These are phyloP conservation scores for Onychostruthus taczanowskii DNA, from an alignment of 2,113 vertebrate genomes.

Conservation along the genomic window DNA sequence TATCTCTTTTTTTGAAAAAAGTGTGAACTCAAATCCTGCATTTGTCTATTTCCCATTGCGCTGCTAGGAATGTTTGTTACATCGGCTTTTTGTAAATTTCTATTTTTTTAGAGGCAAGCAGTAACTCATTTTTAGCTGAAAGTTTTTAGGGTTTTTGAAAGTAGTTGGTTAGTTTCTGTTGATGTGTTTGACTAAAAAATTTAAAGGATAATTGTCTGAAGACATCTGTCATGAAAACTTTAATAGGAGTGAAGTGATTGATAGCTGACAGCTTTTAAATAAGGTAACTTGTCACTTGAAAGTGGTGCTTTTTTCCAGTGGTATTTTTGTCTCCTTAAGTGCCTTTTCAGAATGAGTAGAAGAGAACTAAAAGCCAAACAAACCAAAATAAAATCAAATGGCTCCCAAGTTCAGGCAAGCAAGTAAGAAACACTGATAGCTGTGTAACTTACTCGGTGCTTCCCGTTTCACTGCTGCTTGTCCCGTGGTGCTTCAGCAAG, in stretches of 20 bases:
- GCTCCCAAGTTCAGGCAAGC: not conserved
- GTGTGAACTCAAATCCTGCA: not conserved
- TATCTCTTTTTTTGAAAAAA: not conserved
- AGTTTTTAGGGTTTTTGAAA: not conserved
- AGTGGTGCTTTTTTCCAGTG: not conserved
- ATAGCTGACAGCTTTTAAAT: not conserved
- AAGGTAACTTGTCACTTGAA: not conserved
- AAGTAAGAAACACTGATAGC: not conserved
- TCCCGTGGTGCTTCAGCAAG: conserved; percentile 23
- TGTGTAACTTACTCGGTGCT: not conserved
- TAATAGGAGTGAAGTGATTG: not conserved
- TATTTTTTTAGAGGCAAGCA: not conserved
- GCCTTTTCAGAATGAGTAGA: conserved; percentile 57
- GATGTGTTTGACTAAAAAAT: not conserved
- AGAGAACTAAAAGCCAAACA: conserved; percentile 39
- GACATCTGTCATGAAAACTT: not conserved
- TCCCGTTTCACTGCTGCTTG: conserved; percentile 13
- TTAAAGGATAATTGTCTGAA: conserved; percentile 22
- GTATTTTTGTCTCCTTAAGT: conserved; percentile 4
- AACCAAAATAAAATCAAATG: not conserved
- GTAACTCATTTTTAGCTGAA: not conserved
- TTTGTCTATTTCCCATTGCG: not conserved
- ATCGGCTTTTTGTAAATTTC: not conserved
- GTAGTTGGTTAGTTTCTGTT: not conserved
- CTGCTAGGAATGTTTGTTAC: not conserved